Conservation (phyloP, 2,797 vertebrate genomes). For the Muscicapa striata region DNA sequence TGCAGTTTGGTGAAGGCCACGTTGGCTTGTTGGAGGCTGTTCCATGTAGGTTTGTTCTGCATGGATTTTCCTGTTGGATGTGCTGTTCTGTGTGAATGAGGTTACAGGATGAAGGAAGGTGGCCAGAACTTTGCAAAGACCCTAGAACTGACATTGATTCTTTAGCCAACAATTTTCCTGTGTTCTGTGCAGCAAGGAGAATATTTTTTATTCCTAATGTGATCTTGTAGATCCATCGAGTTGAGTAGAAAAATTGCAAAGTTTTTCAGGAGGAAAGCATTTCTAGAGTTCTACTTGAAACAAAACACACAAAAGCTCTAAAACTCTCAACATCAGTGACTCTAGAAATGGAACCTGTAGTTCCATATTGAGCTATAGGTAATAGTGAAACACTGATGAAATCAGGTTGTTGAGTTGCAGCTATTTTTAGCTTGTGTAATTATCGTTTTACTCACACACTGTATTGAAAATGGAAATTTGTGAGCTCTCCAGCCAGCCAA, state of each 20-base stretch:
- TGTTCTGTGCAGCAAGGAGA: not conserved
- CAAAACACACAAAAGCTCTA: not conserved
- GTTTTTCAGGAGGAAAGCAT: not conserved
- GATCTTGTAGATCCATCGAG: not conserved
- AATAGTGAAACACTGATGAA: not conserved
- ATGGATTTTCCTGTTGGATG: not conserved
- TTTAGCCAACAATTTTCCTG: not conserved
- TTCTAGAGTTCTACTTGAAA: not conserved
- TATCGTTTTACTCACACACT: not conserved
- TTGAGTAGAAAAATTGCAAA: not conserved
- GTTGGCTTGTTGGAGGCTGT: not conserved
- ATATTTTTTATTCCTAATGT: not conserved
- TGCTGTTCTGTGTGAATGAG: not conserved
- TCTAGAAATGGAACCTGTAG: not conserved
- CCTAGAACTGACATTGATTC: not conserved
- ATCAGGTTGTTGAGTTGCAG: not conserved
- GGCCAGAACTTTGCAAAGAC: not conserved
- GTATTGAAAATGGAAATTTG: not conserved
- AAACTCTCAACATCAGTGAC: not conserved
- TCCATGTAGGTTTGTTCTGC: not conserved
- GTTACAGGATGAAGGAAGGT: not conserved
- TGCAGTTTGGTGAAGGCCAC: not conserved
- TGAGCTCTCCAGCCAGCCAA: not conserved
- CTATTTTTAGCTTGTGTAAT: conserved; percentile 15
- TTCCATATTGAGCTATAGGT: not conserved